These are phyloP conservation scores for Lycocerus yunnanus DNA, from an alignment of 2,888 invertebrate genomes.

Conservation along the genomic window DNA sequence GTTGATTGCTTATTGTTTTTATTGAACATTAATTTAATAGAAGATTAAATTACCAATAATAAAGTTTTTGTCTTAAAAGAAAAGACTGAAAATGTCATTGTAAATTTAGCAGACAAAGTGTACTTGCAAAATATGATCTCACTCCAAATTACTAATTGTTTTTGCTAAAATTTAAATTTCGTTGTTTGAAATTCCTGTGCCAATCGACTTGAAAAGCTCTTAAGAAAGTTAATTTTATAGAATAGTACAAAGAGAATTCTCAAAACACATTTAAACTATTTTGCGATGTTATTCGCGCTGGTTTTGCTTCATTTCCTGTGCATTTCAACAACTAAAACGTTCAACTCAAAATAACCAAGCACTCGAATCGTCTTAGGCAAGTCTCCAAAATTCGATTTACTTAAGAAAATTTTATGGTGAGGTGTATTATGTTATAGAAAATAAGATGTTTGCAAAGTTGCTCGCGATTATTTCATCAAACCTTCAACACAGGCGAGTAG, in stretches of 20 bases:
- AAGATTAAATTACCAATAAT: not conserved
- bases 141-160: not conserved
- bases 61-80: not conserved
- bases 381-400: not conserved
- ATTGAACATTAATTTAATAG: not conserved
- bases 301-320: not conserved
- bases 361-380: not conserved
- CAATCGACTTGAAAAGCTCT: not conserved
- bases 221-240: not conserved
- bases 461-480: not conserved
- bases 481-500: not conserved
- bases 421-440: too few relatives aligned
- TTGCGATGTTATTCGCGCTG: not conserved
- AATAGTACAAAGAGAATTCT: not conserved
- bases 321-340: conserved; percentile 1
- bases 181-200: not conserved
- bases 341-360: not conserved
- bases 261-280: not conserved
- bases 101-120: not conserved
- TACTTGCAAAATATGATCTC: not conserved
- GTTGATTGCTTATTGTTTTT: not conserved
- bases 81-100: not conserved
- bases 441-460: not conserved
- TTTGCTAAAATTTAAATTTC: not conserved
- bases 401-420: not conserved